Base-by-base conservation (phyloP, 2,888 invertebrate species). In the Cheilosia vulpina region DNA sequence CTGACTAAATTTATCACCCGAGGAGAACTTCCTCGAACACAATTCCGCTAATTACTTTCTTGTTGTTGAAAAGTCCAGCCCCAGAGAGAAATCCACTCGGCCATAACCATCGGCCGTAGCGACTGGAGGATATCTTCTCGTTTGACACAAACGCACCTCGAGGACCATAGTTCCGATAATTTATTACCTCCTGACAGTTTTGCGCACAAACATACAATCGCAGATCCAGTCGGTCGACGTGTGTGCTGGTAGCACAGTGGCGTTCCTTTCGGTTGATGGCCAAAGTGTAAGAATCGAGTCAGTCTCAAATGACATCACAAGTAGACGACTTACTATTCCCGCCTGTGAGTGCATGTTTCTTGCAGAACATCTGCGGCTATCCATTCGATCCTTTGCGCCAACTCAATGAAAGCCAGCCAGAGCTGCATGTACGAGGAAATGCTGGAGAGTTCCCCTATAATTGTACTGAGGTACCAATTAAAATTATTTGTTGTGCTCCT, bases 21-120 rank as follows among this genome's bases (percentile, higher is more conserved):
- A n/a, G 27, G 17, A 63, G 45, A 21, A 34, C 41, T 41, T 55
- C 45, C 55, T 50, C 34, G 17, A n/a, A 27, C 47, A 79, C 75
- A 80, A 66, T 84, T 69, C 80, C 50, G 60, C 80, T 84, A 84
- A 84, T 84, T 84, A 84, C 80, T 65, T 80, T 65, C 84, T 75
- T 75, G 79, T 79, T 79, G 73, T 63, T 66, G 4, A 27, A 21
- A 62, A 41, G 57, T 50, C 72, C 21, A 17, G 52, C 17, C 55
- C 53, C 45, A n/a, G n/a, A 57, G 38, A 53, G 27, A 27, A 6
- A 65, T 38, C 47, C 52, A 43, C 55, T 43, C 50, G 2, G 9
- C 41, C 24, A 50, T 11, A 17, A 50, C 47, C 57, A 38, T 11
- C 38, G 24, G 52, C 47, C 41, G 38, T 53, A 58, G 66, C 47